Evolutionary conservation across 2,888 invertebrate genomes (phyloP).

Genomic region (Cryptocephalus moraei): DNA sequence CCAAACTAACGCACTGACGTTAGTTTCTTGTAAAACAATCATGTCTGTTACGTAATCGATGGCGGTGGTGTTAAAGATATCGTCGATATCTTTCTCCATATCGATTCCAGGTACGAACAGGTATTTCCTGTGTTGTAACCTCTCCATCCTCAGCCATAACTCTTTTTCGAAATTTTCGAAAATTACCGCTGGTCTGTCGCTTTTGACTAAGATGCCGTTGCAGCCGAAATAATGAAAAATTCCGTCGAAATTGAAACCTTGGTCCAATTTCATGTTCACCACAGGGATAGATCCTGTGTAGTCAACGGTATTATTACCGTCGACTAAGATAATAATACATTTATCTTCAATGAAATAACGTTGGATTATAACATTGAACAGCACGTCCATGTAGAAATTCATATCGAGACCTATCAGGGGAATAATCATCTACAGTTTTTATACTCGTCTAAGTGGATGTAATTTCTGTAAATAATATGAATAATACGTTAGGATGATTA

Average conservation of each 20-base stretch:
- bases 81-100: conserved; percentile 7
- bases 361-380: conserved; percentile 11
- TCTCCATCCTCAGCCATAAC: conserved; percentile 13
- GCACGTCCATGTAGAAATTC: conserved; percentile 7
- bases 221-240: conserved; percentile 23
- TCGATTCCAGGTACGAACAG: conserved; percentile 11
- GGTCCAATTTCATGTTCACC: conserved; percentile 2
- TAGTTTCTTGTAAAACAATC: conserved; percentile 34
- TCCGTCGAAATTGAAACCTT: conserved; percentile 4
- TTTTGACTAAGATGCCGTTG: conserved; percentile 19
- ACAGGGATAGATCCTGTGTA: background rate
- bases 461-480: no score
- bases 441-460: no score
- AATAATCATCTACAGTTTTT: no score
- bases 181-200: conserved; percentile 10
- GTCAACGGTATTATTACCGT: conserved; percentile 9
- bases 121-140: conserved; percentile 19
- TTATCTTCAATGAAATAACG: conserved; percentile 14
- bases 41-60: conserved; percentile 18
- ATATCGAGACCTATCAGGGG: conserved; percentile 1
- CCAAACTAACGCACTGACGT: conserved; percentile 28
- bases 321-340: conserved; percentile 15
- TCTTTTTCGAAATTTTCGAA: conserved; percentile 18
- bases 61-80: conserved; percentile 14
- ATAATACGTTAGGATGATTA: no score